Base-by-base conservation (phyloP, 2,888 invertebrate species). In the Lysandra bellargus region DNA sequence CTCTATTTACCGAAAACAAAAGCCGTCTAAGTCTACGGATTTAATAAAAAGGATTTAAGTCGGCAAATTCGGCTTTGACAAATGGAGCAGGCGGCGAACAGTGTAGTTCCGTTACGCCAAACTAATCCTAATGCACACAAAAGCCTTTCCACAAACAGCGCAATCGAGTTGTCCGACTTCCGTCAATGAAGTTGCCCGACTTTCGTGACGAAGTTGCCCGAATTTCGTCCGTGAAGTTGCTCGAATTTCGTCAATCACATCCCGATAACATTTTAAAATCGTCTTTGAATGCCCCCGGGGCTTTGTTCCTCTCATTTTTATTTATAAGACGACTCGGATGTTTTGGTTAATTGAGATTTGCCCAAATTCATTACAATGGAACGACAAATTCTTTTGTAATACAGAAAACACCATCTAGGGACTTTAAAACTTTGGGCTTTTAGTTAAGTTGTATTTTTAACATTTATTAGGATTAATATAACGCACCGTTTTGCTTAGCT, bases 121-220 rank as follows among this genome's bases (percentile, higher is more conserved):
- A 49, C 76, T 76, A 53, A 76, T 76, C 76, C 76, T 76, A 57
- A 69, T 37, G 69, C 69, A 17, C 69, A 69, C 37, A 69, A 75
- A 76, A 33, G 76, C 76, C 76, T 53, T 44, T 49, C 75, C 44
- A 76, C 76, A 76, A 76, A 76, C 53, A 33, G 82, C 82, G 83
- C 83, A 85, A 86, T 85, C 84, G 57, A 85, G 82, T 82, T 79
- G 40, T 64, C 79, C 78, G 79, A 80, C 80, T 80, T 81, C 75
- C 79, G 69, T 77, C 81, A 78, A 78, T 74, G 61, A 77, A 75
- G 57, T 78, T 30, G 74, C 49, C 53, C 69, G 64, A 69, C 57
- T 74, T 69, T 69, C 69, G 69, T 80, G 4, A 23, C 7, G 4
- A 61, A 23, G 61, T 61, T 61, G 23, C 23, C 9, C 23, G 23